Base-by-base conservation (phyloP, 30 jellyfish, hydroid and myxozoan species). In the Hydractinia symbiolongicarpus region DNA sequence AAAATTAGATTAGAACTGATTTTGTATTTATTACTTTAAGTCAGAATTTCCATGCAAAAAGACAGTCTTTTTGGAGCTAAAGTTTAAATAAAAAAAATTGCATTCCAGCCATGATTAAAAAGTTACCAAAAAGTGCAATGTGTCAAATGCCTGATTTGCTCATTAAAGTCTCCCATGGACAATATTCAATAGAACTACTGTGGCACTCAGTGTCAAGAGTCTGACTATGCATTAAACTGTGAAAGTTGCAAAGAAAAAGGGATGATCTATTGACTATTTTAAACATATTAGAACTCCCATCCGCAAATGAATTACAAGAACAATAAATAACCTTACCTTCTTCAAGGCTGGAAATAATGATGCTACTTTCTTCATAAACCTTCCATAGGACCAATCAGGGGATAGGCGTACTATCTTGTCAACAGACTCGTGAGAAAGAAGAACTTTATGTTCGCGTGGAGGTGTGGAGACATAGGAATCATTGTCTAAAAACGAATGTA, bases 401-500 rank as follows among this genome's bases (percentile, higher is more conserved):
- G 19, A 6, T 64, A 64, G 17, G 9, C 9, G 19, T 9, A 64
- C 40, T 6, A 64, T 13, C 16, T 64, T 64, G 40, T 64, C 74
- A 7, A n/a, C 52, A 64, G 74, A 64, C 74, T 64, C 74, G 17
- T 64, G 40, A n/a, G 74, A 64, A 7, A 64, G 40, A 7, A 64
- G 74, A 64, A 64, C 40, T 64, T 64, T 64, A 64, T 64, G 74
- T 44, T 4, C 74, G 40, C 44, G 44, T 30, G 44, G 44, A 30
- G 44, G 44, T 30, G 44, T 30, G 44, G 44, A 30, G 44, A 30
- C 44, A 30, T 30, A 30, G 44, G 44, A 30, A 30, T 30, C 44
- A 30, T 30, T 30, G 44, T 30, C 44, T 30, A 30, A 30, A 1
- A 30, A 30, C 44, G 44, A 30, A 30, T 30, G 44, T 30, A 30